Evolutionary conservation across 1,140 invertebrate genomes (phyloP), one percentile per base, ranked within the genome.

Genomic region (Aradophagus sp.): DNA sequence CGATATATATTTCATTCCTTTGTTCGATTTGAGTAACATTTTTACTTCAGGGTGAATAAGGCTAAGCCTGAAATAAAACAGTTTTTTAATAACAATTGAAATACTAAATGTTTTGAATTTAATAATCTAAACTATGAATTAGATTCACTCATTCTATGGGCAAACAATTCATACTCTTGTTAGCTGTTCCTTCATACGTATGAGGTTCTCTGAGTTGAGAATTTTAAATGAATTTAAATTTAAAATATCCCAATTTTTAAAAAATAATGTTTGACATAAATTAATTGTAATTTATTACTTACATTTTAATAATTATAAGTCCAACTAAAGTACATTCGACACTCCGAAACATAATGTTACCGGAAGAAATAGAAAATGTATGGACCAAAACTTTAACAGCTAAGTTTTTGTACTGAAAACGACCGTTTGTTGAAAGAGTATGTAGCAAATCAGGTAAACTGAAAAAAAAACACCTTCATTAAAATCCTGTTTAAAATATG

Each of bases 231-330:
- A n/a, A n/a, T n/a, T n/a, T n/a, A n/a, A n/a, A n/a, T n/a, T n/a
- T n/a, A n/a, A n/a, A n/a, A n/a, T n/a, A n/a, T n/a, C n/a, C n/a
- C n/a, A n/a, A n/a, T n/a, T n/a, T n/a, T n/a, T n/a, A n/a, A n/a
- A n/a, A n/a, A n/a, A n/a, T n/a, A n/a, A n/a, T n/a, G n/a, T n/a
- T n/a, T n/a, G n/a, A n/a, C 35, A 45, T 56, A 58, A 42, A 34
- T 8, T 16, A 45, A 34, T 26, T 8, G 1, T n/a, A 5, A 17
- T 35, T 16, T 19, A 12, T 26, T 20, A 53, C 84, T 80, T 78
- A 86, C 86, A 87, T 76, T 77, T 84, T 85, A 10, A 87, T 81
- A 4, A 87, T 76, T 12, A 87, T 56, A 0, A 87, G 73, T 27
- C 80, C 79, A 17, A 87, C 77, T 2, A 87, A 72, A 73, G 78